Conservation (phyloP, 2,888 invertebrate genomes). For the Agrotis puta region DNA sequence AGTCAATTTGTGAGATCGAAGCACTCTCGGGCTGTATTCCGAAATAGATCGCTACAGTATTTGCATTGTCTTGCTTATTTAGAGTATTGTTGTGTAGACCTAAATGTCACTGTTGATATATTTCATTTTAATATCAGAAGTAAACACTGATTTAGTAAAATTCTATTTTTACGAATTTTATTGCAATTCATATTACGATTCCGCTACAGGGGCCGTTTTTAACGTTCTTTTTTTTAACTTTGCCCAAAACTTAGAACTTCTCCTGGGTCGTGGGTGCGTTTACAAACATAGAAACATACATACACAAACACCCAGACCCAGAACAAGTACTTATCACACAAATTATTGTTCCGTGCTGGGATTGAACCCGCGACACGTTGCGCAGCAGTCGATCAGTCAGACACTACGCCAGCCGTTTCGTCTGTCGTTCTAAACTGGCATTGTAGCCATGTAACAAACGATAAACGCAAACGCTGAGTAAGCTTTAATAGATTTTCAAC, state of each 20-base stretch:
- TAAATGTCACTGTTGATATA: no score
- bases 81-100: neutral
- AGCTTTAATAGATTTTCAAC: no score
- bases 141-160: no score
- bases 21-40: slow-evolving; percentile 6
- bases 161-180: no score
- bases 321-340: neutral
- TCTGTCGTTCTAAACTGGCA: neutral
- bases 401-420: neutral
- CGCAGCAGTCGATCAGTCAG: neutral
- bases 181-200: no score
- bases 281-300: neutral
- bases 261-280: neutral
- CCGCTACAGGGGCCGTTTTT: no score
- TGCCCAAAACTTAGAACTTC: neutral
- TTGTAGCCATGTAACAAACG: no score
- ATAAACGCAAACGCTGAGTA: no score
- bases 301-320: neutral
- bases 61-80: neutral
- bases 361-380: neutral
- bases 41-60: slow-evolving; percentile 17
- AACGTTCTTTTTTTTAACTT: no score
- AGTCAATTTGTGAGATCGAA: slow-evolving; percentile 59
- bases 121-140: no score
- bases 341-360: neutral